Conservation (phyloP, 2,113 vertebrate genomes). For the Alligator sinensis region DNA sequence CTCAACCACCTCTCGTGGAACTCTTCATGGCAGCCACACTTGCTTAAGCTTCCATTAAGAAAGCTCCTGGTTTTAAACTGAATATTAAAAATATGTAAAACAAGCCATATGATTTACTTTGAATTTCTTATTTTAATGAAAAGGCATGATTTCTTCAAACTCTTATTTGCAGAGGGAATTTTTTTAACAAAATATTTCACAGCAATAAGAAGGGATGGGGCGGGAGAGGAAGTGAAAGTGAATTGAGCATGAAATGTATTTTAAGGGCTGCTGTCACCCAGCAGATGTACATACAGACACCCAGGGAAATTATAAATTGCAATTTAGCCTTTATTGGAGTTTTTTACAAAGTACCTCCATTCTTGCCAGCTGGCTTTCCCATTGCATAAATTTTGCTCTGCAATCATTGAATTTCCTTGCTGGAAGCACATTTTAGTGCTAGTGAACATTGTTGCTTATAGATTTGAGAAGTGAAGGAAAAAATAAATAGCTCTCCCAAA, state of each 20-base stretch:
- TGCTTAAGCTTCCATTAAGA: neutral
- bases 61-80: neutral
- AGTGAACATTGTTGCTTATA: neutral
- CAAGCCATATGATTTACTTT: neutral
- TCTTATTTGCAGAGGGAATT: neutral
- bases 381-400: neutral
- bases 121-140: neutral
- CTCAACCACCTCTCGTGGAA: neutral
- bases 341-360: conserved; percentile 6
- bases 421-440: neutral
- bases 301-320: conserved; percentile 24
- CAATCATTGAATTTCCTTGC: neutral
- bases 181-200: conserved; percentile 3
- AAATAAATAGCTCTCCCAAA: neutral
- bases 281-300: neutral
- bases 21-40: neutral
- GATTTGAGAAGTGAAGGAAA: neutral
- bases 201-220: neutral
- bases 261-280: neutral
- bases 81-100: neutral
- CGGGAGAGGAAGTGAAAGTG: neutral
- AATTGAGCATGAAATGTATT: neutral
- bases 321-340: neutral
- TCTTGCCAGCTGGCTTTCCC: neutral
- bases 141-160: neutral